Conservation (phyloP, 2,888 invertebrate species). For the Amiota minor region DNA sequence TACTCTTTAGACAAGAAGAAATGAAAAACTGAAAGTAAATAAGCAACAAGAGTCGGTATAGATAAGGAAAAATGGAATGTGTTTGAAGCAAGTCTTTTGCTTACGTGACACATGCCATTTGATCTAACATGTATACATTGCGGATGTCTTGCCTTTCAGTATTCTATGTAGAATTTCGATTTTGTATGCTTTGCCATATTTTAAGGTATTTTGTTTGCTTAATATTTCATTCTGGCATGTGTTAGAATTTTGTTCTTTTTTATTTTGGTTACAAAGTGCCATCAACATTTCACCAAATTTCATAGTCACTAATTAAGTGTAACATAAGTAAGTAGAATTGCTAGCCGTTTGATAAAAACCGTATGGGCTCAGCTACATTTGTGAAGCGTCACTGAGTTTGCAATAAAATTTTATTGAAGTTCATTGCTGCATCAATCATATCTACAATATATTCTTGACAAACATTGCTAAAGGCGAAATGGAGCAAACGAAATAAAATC, state of each 20-base stretch:
- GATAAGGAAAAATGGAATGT: background rate
- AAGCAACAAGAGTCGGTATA: background rate
- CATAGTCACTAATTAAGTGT: too few species aligned
- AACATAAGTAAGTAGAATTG: too few species aligned
- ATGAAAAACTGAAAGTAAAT: background rate
- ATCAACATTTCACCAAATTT: too few species aligned
- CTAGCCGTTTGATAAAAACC: background rate
- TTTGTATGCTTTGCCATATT: background rate
- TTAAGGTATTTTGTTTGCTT: background rate
- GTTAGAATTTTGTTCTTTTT: background rate
- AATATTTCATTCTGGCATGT: background rate
- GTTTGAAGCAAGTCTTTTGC: background rate
- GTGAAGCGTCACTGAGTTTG: background rate
- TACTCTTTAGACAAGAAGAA: background rate
- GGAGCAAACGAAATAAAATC: background rate
- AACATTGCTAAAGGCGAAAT: background rate
- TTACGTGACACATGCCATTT: conserved; percentile 24
- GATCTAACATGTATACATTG: too few species aligned
- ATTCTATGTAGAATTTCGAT: background rate
- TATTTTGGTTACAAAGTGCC: background rate
- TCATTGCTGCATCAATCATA: background rate
- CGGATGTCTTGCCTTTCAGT: background rate
- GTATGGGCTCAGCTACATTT: background rate
- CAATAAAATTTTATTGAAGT: conserved; percentile 6
- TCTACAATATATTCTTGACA: background rate